A percentile compares a stretch with the other conserved stretches of the same genome.
These are phyloP conservation scores for Autographa gamma DNA, from an alignment of 2,888 invertebrate genomes.

Conservation along the genomic window DNA sequence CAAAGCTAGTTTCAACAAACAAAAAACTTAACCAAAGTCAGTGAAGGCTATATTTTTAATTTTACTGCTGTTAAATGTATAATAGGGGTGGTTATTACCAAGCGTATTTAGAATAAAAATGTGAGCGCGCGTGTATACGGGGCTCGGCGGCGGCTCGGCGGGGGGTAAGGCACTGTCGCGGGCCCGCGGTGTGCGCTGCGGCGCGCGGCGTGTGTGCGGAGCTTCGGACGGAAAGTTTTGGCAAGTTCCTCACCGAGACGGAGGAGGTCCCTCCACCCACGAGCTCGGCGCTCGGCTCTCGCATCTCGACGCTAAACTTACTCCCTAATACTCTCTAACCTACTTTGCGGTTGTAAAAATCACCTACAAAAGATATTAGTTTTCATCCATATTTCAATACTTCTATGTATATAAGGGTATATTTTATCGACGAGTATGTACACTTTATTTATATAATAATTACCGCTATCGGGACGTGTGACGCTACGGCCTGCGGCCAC, in stretches of 20 bases:
- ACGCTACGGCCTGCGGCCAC: conserved; percentile 81
- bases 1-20: no score
- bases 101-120: no score
- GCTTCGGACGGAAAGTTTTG: conserved; percentile 87
- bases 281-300: conserved; percentile 81
- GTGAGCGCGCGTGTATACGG: conserved; percentile 21
- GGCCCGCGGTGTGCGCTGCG: conserved; percentile 65
- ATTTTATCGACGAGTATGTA: conserved; percentile 87
- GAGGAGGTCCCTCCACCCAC: conserved; percentile 73
- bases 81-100: no score
- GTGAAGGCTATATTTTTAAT: no score
- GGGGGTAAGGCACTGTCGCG: conserved; percentile 80
- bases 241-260: conserved; percentile 84
- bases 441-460: conserved; percentile 75
- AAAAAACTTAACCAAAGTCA: no score
- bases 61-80: no score
- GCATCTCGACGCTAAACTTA: conserved; percentile 84
- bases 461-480: conserved; percentile 83
- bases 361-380: conserved; percentile 90
- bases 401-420: conserved; percentile 88
- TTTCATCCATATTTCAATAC: conserved; percentile 87
- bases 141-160: conserved; percentile 58
- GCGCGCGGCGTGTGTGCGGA: conserved; percentile 74
- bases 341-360: conserved; percentile 89
- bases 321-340: conserved; percentile 84